Base-by-base conservation (phyloP, 2,888 invertebrate species). In the Microplitis deprimator region DNA sequence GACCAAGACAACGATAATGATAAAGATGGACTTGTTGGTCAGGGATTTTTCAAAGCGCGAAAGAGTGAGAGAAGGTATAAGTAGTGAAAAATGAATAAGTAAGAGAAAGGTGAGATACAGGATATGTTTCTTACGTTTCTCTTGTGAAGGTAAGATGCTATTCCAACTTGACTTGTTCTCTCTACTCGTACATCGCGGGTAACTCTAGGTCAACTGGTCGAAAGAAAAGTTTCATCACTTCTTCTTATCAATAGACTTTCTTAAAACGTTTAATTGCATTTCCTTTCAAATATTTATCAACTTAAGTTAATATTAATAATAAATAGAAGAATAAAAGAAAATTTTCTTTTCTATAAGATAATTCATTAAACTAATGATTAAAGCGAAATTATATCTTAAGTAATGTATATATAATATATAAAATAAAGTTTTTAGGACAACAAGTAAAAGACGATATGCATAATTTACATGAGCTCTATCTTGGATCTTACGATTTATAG, bases 191-290 rank as follows among this genome's bases (percentile, higher is more conserved):
- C 73, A 79, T 77, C 73, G 71, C 73, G 71, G 79, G 76, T 76
- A 82, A 77, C 85, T 84, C 84, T 85, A 82, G 84, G 84, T 85
- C 84, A 85, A 82, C 84, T 82, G 83, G 84, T 82, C 84, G 83
- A 13, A 50, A 77, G 77, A 77, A 75, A 81, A 76, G 83, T 83
- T 82, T 82, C 81, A 82, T 79, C 79, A 83, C 83, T 83, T 81
- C 75, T 68, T 61, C 75, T 76, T 73, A 79, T 78, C 77, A 77
- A 79, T 79, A 79, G 77, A 76, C 68, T 61, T 60, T 70, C 40
- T 62, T 39, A 16, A 20, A 71, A 13, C n/a, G 17, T 59, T 17
- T 70, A 29, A 20, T 2, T 39, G 17, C 7, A 41, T 68, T 68
- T 41, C 20, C 6, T 69, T 69, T 69, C 17, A 3, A 16, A 17